Conservation (phyloP, 2,797 vertebrate species). For the Megaceryle alcyon region DNA sequence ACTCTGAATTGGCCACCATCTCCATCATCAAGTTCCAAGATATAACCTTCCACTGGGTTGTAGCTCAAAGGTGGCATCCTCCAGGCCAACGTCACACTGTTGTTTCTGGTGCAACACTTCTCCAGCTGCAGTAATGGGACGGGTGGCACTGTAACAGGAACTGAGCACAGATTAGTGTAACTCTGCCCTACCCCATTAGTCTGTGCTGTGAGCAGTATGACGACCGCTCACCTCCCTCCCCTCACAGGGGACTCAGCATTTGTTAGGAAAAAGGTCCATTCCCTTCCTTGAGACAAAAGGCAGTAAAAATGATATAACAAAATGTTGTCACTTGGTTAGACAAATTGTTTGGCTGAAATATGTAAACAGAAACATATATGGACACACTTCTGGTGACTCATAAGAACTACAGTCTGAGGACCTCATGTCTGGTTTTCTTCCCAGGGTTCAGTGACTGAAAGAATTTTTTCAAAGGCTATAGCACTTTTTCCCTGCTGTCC, state of each 20-base stretch:
- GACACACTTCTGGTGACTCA: neutral
- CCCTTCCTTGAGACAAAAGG: neutral
- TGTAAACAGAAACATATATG: neutral
- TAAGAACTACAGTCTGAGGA: neutral
- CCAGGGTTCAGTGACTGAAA: neutral
- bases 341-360: neutral
- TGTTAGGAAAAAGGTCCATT: neutral
- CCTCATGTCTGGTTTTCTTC: neutral
- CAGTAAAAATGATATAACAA: neutral
- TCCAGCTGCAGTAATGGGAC: conserved; percentile 94
- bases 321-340: neutral
- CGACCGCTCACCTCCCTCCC: neutral
- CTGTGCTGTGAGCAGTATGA: neutral
- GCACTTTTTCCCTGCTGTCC: accelerated
- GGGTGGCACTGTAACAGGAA: conserved; percentile 84
- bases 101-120: conserved; percentile 95
- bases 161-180: conserved; percentile 75
- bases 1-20: conserved; percentile 96
- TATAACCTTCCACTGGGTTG: conserved; percentile 92
- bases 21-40: conserved; percentile 97
- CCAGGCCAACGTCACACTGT: conserved; percentile 97
- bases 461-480: neutral
- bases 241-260: neutral
- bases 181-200: conserved; percentile 37
- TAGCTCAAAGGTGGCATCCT: conserved; percentile 84